These are phyloP conservation scores for Oncorhynchus clarkii DNA, from an alignment of 2,113 vertebrate genomes.

Conservation along the genomic window DNA sequence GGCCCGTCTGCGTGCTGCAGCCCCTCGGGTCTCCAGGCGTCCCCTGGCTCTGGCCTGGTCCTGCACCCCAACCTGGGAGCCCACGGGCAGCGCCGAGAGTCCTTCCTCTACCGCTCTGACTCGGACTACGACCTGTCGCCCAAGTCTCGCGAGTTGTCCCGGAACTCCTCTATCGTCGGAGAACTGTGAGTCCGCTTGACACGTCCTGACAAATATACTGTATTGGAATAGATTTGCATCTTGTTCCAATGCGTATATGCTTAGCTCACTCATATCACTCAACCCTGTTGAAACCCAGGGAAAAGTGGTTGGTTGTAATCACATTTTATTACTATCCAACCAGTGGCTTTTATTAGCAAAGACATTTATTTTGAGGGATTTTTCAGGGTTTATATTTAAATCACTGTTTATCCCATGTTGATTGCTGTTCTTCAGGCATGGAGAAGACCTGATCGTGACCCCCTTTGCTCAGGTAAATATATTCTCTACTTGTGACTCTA, in stretches of 20 bases:
- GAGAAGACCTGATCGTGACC: conserved; percentile 96
- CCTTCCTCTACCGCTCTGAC: conserved; percentile 96
- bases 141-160: conserved; percentile 85
- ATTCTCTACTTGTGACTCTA: neutral
- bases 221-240: no score
- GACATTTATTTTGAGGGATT: neutral
- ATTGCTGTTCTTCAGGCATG: conserved; percentile 76
- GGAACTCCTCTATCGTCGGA: conserved; percentile 92
- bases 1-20: conserved; percentile 88
- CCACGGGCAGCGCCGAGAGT: conserved; percentile 92
- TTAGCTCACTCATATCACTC: no score
- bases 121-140: conserved; percentile 97
- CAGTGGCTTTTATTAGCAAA: no score
- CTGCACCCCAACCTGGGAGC: conserved; percentile 84
- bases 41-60: conserved; percentile 87
- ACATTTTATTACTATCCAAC: no score
- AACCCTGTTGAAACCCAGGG: no score
- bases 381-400: neutral
- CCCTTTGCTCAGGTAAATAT: conserved; percentile 88
- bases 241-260: no score
- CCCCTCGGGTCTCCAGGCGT: conserved; percentile 85
- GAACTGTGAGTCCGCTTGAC: conserved; percentile 84
- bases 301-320: no score
- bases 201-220: no score
- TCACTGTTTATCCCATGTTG: neutral